Evolutionary conservation across 1,140 invertebrate genomes (phyloP), one percentile per base, ranked within the genome.

Genomic region (Gryon sp.): DNA sequence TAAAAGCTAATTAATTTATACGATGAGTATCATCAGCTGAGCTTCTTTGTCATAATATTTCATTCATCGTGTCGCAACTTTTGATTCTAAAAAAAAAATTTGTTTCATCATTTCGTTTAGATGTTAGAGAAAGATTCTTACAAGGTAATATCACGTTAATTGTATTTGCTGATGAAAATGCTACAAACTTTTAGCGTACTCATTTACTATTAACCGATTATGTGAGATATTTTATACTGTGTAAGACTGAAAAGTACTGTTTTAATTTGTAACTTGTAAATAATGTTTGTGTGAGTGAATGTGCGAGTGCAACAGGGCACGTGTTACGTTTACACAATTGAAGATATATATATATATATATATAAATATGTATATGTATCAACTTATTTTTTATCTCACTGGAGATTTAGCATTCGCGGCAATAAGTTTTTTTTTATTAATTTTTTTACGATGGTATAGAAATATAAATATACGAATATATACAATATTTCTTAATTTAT

Each of bases 171-270:
- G 45, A 32, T 9, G 36, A 40, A 40, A 34, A 24, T 3, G 22
- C 22, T 24, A 24, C 22, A 43, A 43, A 12, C 9, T 40, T 1
- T 11, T 14, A 41, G 14, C 9, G 24, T 4, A 30, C 22, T 15
- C 24, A 18, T 4, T 24, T 4, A 24, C 7, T 24, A 7, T 24
- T 24, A 7, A 24, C 3, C 22, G 3, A 19, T 30, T 22, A 34
- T 14, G 50, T 74, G 72, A 57, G 34, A 68, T 75, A 80, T 82
- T 80, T 72, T 83, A 62, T 78, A 77, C 73, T 72, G 78, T 78
- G 84, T 83, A 87, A 88, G 86, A 87, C 86, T 87, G 85, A 87
- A 80, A 79, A 52, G 50, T 76, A 76, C 72, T 83, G 69, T 76
- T 83, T 83, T 81, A 81, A 86, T 80, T n/a, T 34, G 34, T 82